Conservation (phyloP, 2,888 invertebrate genomes). For the Perithous albicinctus region DNA sequence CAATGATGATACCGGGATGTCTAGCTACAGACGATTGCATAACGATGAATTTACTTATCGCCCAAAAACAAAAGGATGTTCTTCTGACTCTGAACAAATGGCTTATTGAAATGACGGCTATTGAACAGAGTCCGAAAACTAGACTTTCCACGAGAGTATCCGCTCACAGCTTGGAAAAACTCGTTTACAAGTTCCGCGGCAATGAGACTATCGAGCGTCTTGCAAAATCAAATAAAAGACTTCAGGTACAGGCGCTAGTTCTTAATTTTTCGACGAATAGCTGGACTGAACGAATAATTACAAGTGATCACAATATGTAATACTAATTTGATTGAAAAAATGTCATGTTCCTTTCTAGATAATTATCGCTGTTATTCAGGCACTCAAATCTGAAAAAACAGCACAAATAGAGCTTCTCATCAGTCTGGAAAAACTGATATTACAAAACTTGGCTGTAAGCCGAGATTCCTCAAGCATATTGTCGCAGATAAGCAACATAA, state of each 20-base stretch:
- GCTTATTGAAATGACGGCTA: constrained; percentile 76
- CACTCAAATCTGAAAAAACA: constrained; percentile 86
- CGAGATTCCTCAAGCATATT: constrained; percentile 86
- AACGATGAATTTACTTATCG: constrained; percentile 77
- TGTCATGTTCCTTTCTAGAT: constrained; percentile 77
- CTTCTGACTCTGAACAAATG: constrained; percentile 78
- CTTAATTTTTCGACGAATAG: background rate
- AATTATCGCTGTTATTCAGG: constrained; percentile 86
- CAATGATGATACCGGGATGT: constrained; percentile 80
- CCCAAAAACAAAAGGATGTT: constrained; percentile 80
- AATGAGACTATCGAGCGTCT: constrained; percentile 73
- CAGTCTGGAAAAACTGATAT: constrained; percentile 88
- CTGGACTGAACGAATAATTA: background rate
- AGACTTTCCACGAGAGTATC: constrained; percentile 80
- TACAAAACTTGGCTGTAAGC: constrained; percentile 83
- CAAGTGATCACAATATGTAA: too few relatives aligned
- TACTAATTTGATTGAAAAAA: background rate
- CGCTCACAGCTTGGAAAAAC: constrained; percentile 82
- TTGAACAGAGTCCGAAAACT: constrained; percentile 76
- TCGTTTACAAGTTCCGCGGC: constrained; percentile 78
- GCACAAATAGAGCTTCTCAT: constrained; percentile 87
- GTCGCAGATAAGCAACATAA: constrained; percentile 85
- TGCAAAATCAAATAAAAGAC: constrained; percentile 76
- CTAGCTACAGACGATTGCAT: constrained; percentile 78
- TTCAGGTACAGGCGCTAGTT: constrained; percentile 75